Evolutionary conservation across 2,888 invertebrate species (phyloP).

Genomic region (Bombyx huttoni): DNA sequence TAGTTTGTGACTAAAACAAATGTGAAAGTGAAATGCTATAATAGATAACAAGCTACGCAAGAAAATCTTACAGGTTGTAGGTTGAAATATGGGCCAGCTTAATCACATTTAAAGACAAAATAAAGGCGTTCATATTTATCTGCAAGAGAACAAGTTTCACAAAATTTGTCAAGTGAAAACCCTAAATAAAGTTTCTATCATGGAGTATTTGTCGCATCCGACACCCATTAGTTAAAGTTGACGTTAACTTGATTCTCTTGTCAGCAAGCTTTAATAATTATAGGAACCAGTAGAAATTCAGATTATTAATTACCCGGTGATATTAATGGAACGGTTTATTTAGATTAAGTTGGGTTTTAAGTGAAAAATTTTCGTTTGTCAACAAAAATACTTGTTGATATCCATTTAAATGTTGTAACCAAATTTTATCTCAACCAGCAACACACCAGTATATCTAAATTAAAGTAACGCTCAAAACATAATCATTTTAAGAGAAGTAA

Average conservation of each 20-base stretch:
- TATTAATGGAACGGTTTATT: conserved; percentile 51
- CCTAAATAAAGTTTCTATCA: background rate
- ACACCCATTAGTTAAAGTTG: conserved; percentile 57
- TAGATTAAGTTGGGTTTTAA: conserved; percentile 8
- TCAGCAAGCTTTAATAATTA: conserved; percentile 62
- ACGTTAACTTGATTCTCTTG: conserved; percentile 61
- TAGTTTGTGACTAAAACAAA: conserved; percentile 32
- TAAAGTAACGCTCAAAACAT: too few relatives aligned
- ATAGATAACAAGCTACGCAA: conserved; percentile 14
- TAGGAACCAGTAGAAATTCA: conserved; percentile 40
- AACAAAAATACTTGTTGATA: too few relatives aligned
- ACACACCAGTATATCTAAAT: background rate
- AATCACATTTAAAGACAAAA: too few relatives aligned
- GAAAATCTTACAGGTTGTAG: background rate
- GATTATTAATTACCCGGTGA: conserved; percentile 51
- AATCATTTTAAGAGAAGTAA: too few relatives aligned
- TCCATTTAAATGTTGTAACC: too few relatives aligned
- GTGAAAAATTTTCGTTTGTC: too few relatives aligned
- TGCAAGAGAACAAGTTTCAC: background rate
- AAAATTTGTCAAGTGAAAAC: conserved; percentile 3
- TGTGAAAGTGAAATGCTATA: conserved; percentile 26
- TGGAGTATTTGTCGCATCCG: conserved; percentile 7
- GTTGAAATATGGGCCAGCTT: conserved; percentile 1
- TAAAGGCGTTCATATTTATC: background rate
- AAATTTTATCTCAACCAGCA: too few relatives aligned